Conservation (phyloP, 2,797 vertebrate genomes). For the Varecia variegata region DNA sequence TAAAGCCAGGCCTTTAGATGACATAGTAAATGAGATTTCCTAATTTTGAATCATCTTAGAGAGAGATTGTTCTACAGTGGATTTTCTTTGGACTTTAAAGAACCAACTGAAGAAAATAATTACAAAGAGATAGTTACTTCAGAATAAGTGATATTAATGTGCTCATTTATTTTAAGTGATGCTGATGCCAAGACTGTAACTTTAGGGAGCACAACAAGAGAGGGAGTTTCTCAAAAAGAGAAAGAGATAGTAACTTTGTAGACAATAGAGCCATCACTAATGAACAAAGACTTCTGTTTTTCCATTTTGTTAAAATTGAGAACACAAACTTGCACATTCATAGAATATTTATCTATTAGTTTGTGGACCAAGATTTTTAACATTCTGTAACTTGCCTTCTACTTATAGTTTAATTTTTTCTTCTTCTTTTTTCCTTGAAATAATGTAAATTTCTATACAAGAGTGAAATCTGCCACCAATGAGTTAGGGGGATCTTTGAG, state of each 20-base stretch:
- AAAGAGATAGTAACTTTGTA: not conserved
- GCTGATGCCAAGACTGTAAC: not conserved
- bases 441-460: not conserved
- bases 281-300: not conserved
- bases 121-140: not conserved
- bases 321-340: not conserved
- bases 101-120: not conserved
- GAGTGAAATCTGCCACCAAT: not conserved
- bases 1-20: not conserved
- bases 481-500: not conserved
- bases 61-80: not conserved
- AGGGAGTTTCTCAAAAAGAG: not conserved
- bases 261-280: not conserved
- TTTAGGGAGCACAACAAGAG: not conserved
- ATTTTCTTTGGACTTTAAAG: not conserved
- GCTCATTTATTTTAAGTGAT: not conserved
- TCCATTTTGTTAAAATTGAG: not conserved
- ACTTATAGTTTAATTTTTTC: not conserved
- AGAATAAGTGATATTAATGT: not conserved
- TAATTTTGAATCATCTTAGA: not conserved
- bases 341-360: not conserved
- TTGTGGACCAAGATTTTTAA: not conserved
- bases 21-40: not conserved
- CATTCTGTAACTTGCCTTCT: not conserved
- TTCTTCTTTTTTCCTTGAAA: not conserved